Conservation (phyloP, 1,140 invertebrate species). For the Bombus sibiricus region DNA sequence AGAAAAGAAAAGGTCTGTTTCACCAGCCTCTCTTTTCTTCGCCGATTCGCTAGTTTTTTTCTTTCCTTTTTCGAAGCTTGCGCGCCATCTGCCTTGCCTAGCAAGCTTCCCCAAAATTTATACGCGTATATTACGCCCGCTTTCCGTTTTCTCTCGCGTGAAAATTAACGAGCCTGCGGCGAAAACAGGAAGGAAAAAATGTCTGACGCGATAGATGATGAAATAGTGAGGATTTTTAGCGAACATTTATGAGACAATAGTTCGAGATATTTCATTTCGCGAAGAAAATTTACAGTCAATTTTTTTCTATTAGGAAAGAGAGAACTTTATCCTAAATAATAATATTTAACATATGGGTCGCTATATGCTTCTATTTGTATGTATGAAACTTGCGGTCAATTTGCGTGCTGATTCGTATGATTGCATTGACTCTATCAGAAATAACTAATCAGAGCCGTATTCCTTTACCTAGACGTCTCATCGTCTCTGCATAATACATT, state of each 20-base stretch:
- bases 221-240: background rate
- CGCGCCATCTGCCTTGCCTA: background rate
- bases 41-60: background rate
- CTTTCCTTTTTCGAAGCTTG: background rate
- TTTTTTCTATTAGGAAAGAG: background rate
- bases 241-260: background rate
- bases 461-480: too few relatives aligned
- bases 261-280: background rate
- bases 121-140: background rate
- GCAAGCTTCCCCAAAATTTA: background rate
- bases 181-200: background rate
- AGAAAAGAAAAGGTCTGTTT: background rate
- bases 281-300: background rate
- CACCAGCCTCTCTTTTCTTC: background rate
- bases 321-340: too few relatives aligned
- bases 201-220: background rate
- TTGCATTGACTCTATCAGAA: too few relatives aligned
- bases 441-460: too few relatives aligned
- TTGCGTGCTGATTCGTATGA: too few relatives aligned
- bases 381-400: too few relatives aligned
- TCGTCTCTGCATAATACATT: too few relatives aligned
- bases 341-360: too few relatives aligned
- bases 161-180: constrained; percentile 6
- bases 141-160: background rate
- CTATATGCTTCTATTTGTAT: too few relatives aligned